A percentile compares a stretch with the other conserved stretches of the same genome.
Evolutionary conservation across 2,797 vertebrate species (phyloP).

Genomic region (Miopithecus talapoin): DNA sequence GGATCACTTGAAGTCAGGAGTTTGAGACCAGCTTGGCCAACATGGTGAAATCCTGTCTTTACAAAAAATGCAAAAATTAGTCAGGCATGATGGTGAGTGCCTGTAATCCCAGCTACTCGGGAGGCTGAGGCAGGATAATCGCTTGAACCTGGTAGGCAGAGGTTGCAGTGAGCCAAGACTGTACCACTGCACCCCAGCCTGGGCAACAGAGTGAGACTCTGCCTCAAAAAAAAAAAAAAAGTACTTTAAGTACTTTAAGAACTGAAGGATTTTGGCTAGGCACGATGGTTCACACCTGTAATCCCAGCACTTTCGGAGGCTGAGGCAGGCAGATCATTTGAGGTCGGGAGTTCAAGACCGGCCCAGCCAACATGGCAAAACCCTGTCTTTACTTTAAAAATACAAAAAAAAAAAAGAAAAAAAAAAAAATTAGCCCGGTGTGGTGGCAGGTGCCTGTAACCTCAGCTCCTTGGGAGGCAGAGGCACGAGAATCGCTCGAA

Average conservation of each 20-base stretch:
- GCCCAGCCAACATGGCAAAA: background rate
- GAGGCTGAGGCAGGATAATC: background rate
- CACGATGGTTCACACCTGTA: no score
- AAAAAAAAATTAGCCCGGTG: background rate
- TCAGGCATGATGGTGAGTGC: rapidly evolving
- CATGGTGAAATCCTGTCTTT: background rate
- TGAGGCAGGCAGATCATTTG: background rate
- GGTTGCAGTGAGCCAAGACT: background rate
- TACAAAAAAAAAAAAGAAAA: no score
- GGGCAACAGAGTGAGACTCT: background rate
- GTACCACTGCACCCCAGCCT: background rate
- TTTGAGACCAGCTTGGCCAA: background rate
- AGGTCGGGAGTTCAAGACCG: background rate
- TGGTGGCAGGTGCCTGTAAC: background rate
- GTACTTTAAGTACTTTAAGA: no score
- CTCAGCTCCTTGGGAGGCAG: background rate
- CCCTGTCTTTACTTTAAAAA: background rate
- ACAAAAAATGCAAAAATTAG: background rate
- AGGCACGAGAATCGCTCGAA: background rate
- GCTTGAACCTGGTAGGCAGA: background rate
- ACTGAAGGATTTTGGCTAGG: no score
- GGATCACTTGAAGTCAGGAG: background rate
- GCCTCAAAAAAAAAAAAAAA: background rate
- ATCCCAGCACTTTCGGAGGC: background rate
- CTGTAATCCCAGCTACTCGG: background rate